Conservation (phyloP, 2,113 vertebrate species). For the Butorides virescens region DNA sequence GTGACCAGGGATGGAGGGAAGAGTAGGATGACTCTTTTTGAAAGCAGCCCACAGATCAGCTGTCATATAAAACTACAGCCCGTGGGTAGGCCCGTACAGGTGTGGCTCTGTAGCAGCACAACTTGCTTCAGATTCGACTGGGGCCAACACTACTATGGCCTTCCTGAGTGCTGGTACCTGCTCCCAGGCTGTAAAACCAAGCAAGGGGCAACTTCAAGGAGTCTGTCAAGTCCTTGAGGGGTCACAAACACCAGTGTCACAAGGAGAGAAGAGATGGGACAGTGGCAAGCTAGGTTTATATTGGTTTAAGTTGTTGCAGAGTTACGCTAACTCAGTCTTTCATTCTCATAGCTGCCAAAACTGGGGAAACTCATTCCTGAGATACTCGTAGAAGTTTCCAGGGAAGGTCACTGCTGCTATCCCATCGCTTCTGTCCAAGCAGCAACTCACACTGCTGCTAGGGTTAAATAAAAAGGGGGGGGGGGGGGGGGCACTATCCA, state of each 20-base stretch:
- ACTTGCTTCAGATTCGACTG: background rate
- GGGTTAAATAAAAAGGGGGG: background rate
- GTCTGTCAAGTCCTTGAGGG: background rate
- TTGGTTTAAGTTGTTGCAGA: background rate
- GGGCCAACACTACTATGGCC: background rate
- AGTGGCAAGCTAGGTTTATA: background rate
- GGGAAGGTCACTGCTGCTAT: background rate
- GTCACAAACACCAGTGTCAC: background rate
- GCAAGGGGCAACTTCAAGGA: background rate
- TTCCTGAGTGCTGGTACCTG: background rate
- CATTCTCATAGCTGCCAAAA: background rate
- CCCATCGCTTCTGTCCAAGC: background rate
- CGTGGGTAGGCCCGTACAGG: background rate
- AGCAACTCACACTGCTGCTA: background rate
- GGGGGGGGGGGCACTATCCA: background rate
- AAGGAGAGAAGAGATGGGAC: background rate
- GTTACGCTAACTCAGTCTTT: background rate
- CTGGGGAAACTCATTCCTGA: background rate
- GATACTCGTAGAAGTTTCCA: background rate
- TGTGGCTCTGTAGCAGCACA: background rate
- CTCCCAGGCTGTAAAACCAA: background rate
- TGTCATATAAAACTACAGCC: background rate
- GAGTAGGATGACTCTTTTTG: background rate
- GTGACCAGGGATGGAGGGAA: conserved; percentile 5
- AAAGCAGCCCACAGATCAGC: background rate